Evolutionary conservation across 1,140 invertebrate genomes (phyloP).

Genomic region (Agrilus planipennis): DNA sequence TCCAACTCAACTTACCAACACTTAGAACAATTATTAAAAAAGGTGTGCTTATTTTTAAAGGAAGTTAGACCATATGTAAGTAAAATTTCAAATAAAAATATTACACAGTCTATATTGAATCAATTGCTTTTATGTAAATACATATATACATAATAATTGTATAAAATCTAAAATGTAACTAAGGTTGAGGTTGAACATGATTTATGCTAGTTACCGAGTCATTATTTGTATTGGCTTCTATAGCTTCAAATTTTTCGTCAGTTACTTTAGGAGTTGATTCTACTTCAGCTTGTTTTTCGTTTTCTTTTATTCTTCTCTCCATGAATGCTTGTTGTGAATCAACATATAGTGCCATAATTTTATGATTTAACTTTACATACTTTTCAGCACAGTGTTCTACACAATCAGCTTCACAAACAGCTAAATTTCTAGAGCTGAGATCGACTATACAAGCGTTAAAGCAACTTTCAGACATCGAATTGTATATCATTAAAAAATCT

Average conservation of each 20-base stretch:
- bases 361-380: constrained; percentile 4
- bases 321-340: background rate
- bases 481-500: constrained; percentile 3
- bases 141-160: too few species aligned
- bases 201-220: background rate
- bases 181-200: too few species aligned
- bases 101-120: too few species aligned
- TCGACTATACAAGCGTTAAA: background rate
- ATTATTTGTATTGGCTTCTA: background rate
- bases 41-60: too few species aligned
- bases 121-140: too few species aligned
- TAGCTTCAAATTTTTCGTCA: background rate
- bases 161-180: too few species aligned
- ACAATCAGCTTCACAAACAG: background rate
- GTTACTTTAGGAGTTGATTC: constrained; percentile 2
- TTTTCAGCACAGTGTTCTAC: constrained; percentile 2
- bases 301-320: constrained; percentile 1
- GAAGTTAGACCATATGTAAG: too few species aligned
- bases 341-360: constrained; percentile 3
- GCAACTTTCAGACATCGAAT: background rate
- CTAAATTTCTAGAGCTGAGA: background rate
- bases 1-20: too few species aligned
- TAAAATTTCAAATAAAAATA: too few species aligned
- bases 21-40: too few species aligned
- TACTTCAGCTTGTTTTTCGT: too few species aligned